Percentiles rank a stretch among this genome's conserved stretches.
These are phyloP conservation scores for Trissolcus brochymenae DNA, from an alignment of 2,888 invertebrate species.

Conservation along the genomic window DNA sequence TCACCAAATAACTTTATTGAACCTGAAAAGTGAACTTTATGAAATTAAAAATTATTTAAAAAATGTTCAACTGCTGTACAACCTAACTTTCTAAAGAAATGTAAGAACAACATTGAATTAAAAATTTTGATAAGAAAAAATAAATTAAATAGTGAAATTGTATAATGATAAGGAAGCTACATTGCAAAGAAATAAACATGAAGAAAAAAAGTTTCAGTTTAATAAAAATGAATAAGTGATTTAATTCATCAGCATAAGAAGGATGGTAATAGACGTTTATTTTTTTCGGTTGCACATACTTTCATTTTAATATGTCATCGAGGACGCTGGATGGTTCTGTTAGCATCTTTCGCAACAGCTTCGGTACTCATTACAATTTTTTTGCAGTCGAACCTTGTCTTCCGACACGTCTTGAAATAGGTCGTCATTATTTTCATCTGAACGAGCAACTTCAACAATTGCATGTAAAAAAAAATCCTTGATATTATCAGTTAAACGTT, in stretches of 20 bases:
- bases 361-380: slow-evolving; percentile 9
- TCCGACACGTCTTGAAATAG: not conserved
- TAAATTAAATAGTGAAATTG: too few species aligned
- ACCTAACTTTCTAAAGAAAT: too few species aligned
- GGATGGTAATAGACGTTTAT: slow-evolving; percentile 3
- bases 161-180: too few species aligned
- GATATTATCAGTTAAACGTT: not conserved
- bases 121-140: too few species aligned
- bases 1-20: too few species aligned
- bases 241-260: not conserved
- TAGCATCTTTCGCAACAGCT: not conserved
- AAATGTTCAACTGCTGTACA: too few species aligned
- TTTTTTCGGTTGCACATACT: slow-evolving; percentile 11
- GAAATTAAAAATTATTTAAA: too few species aligned
- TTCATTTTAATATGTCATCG: slow-evolving; percentile 20
- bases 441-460: not conserved
- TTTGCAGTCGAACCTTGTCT: slow-evolving; percentile 17
- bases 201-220: too few species aligned
- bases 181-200: not conserved
- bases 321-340: slow-evolving; percentile 17
- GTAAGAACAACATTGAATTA: too few species aligned
- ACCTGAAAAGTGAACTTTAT: too few species aligned
- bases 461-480: not conserved
- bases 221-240: too few species aligned
- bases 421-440: slow-evolving; percentile 6